phyloP scores from a whole-genome alignment of 2,888 invertebrate genomes.

The Chymomyza amoena region DNA sequence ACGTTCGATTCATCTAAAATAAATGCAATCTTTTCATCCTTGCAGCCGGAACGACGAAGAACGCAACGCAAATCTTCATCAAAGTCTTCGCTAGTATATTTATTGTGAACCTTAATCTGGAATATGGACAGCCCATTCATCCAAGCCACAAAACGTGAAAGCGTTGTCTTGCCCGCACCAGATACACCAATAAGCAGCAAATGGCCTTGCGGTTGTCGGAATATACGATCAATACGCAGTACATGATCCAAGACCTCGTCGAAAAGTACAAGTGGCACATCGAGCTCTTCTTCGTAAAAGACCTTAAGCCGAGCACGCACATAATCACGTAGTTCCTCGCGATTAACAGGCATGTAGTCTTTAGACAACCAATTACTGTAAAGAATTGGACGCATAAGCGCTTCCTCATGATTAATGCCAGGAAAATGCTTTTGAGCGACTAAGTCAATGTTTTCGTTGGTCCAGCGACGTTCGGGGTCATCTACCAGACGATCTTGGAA shows the following conservation, averaged over 20 bases:
- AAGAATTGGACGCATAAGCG: conserved; percentile 95
- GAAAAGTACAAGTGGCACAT: conserved; percentile 98
- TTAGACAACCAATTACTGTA: conserved; percentile 99
- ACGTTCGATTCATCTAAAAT: conserved; percentile 99
- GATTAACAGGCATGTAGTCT: conserved; percentile 97
- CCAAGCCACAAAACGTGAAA: conserved; percentile 99
- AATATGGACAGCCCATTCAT: conserved; percentile 99
- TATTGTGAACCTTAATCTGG: conserved; percentile 99
- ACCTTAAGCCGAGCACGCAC: conserved; percentile 98
- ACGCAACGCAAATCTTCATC: conserved; percentile 98
- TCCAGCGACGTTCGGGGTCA: conserved; percentile 97
- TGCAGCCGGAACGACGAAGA: conserved; percentile 90
- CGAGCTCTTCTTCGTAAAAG: conserved; percentile 99
- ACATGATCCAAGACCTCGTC: conserved; percentile 99
- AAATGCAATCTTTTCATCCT: conserved; percentile 99
- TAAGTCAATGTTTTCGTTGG: conserved; percentile 96
- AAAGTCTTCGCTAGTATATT: conserved; percentile 98
- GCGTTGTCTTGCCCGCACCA: conserved; percentile 99
- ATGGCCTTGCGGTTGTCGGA: conserved; percentile 99
- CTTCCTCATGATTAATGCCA: conserved; percentile 89
- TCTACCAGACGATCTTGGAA: conserved; percentile 98
- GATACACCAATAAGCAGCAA: conserved; percentile 98
- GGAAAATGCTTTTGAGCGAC: conserved; percentile 97
- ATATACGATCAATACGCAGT: conserved; percentile 98
- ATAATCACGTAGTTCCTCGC: conserved; percentile 96